Conservation (phyloP, 2,888 invertebrate genomes). For the Thelaira solivaga region DNA sequence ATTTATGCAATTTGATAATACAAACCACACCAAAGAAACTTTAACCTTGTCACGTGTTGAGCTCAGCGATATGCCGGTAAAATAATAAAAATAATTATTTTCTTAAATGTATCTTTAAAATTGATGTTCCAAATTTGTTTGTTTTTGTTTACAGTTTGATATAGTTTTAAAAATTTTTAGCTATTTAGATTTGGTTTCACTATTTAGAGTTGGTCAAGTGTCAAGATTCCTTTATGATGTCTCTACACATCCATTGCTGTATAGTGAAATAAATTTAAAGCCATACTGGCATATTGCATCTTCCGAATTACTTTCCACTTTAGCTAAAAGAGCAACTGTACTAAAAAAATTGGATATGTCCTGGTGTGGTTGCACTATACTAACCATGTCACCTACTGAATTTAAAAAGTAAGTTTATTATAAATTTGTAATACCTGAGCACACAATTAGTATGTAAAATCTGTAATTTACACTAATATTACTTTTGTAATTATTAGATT, state of each 20-base stretch:
- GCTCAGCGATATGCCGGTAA: slow-evolving; percentile 77
- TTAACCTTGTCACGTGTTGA: slow-evolving; percentile 53
- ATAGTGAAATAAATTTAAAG: slow-evolving; percentile 88
- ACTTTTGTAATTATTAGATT: slow-evolving; percentile 67
- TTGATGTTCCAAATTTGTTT: background rate
- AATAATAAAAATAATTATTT: slow-evolving; percentile 9
- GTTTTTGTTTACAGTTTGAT: slow-evolving; percentile 83
- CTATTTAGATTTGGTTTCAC: slow-evolving; percentile 87
- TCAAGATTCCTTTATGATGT: slow-evolving; percentile 85
- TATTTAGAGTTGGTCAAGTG: slow-evolving; percentile 86
- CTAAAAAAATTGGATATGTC: slow-evolving; percentile 90
- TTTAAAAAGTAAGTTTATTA: slow-evolving; percentile 76
- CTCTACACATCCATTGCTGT: slow-evolving; percentile 86
- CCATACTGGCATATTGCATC: slow-evolving; percentile 88
- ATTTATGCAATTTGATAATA: slow-evolving; percentile 67
- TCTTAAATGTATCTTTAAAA: background rate
- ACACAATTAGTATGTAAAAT: background rate
- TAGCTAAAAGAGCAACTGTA: slow-evolving; percentile 81
- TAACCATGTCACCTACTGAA: slow-evolving; percentile 78
- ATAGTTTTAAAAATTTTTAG: slow-evolving; percentile 87
- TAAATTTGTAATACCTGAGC: background rate
- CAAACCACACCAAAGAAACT: slow-evolving; percentile 3
- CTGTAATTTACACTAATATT: background rate
- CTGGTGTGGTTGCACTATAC: slow-evolving; percentile 88
- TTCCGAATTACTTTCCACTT: slow-evolving; percentile 79